Conservation (phyloP, 1,140 invertebrate genomes). For the Euglossa dilemma region DNA sequence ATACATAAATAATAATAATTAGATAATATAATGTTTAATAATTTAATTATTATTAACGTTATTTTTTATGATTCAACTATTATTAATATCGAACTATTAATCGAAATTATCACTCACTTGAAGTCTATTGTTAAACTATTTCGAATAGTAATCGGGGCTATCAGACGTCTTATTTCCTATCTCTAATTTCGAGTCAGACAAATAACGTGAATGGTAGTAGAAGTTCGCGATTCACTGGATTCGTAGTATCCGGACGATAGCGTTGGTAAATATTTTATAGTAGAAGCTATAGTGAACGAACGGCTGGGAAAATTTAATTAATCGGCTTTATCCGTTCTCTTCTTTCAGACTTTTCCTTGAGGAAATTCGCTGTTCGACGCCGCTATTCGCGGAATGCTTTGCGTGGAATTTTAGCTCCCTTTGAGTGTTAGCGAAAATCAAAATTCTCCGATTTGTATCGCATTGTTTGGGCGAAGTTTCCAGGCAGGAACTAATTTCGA, state of each 20-base stretch:
- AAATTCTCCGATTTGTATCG: constrained; percentile 4
- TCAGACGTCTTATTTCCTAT: too few relatives aligned
- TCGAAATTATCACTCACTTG: too few relatives aligned
- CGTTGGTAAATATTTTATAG: background rate
- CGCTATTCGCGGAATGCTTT: constrained; percentile 11
- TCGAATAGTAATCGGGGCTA: too few relatives aligned
- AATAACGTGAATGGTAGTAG: background rate
- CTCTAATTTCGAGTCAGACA: background rate
- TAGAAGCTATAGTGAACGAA: background rate
- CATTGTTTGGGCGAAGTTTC: background rate
- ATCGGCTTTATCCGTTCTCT: constrained; percentile 21
- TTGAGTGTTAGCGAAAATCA: background rate
- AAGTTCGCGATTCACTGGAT: constrained; percentile 35
- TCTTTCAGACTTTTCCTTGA: background rate
- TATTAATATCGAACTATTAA: too few relatives aligned
- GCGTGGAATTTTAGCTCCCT: background rate
- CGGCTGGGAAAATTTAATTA: constrained; percentile 52
- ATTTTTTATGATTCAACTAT: too few relatives aligned
- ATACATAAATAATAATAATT: too few relatives aligned
- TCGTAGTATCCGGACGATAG: background rate
- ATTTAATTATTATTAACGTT: too few relatives aligned
- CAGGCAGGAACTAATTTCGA: background rate
- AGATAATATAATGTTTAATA: too few relatives aligned
- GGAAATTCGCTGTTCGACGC: background rate
- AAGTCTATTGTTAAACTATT: too few relatives aligned